Evolutionary conservation across 2,797 vertebrate species (phyloP).

Genomic region (Acipenser ruthenus): DNA sequence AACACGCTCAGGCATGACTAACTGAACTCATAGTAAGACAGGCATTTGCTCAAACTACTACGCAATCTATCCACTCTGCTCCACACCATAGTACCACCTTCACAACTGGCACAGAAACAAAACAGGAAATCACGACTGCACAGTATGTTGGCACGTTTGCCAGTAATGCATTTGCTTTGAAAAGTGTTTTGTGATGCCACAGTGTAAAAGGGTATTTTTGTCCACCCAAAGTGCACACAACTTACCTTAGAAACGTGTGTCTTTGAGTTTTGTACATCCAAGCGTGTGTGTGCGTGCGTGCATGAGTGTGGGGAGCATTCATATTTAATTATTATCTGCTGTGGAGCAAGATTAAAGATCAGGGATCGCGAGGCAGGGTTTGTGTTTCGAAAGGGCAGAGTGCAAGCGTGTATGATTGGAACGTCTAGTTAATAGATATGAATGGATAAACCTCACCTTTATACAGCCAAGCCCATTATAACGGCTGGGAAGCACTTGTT

Average conservation of each 20-base stretch:
- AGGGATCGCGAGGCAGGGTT: constrained; percentile 5
- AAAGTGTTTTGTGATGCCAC: too few relatives aligned
- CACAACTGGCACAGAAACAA: too few relatives aligned
- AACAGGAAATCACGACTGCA: too few relatives aligned
- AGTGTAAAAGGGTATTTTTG: too few relatives aligned
- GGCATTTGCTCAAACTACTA: too few relatives aligned
- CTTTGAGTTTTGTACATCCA: constrained; percentile 15
- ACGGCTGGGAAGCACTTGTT: not conserved
- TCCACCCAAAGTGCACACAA: too few relatives aligned
- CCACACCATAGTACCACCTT: too few relatives aligned
- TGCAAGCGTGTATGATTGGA: constrained; percentile 10
- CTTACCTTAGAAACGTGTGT: not conserved
- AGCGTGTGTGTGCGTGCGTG: constrained; percentile 22
- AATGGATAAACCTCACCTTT: not conserved
- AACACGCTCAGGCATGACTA: too few relatives aligned
- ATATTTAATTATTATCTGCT: constrained; percentile 17
- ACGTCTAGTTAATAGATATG: not conserved
- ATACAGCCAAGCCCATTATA: not conserved
- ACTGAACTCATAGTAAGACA: too few relatives aligned
- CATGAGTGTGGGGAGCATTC: constrained; percentile 42
- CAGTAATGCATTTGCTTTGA: too few relatives aligned
- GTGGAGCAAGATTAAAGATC: constrained; percentile 15
- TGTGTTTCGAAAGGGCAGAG: constrained; percentile 12
- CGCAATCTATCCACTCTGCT: too few relatives aligned
- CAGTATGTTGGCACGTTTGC: too few relatives aligned